Percentiles rank a stretch among this genome's conserved stretches.
Evolutionary conservation across 2,797 vertebrate genomes (phyloP).

Genomic region (Pangasius mekongensis): DNA sequence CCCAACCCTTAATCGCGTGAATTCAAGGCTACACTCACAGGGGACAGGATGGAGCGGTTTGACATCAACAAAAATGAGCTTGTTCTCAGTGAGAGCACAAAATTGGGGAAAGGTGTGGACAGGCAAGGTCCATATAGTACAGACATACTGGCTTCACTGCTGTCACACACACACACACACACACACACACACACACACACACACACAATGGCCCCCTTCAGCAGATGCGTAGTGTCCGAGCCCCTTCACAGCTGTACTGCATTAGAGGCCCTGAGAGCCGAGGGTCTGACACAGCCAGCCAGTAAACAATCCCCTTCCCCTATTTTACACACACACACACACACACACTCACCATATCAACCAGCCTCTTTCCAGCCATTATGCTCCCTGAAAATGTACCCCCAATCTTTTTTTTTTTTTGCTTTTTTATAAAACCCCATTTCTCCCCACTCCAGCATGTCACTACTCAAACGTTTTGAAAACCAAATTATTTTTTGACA

Average conservation of each 20-base stretch:
- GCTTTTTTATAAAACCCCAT: background rate
- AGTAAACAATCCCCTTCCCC: constrained; percentile 72
- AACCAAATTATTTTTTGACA: background rate
- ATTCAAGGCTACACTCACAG: constrained; percentile 1
- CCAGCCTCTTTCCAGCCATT: constrained; percentile 11
- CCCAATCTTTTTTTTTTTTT: background rate
- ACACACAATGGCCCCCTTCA: constrained; percentile 72
- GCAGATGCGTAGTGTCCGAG: constrained; percentile 69
- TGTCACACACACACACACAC: constrained; percentile 21
- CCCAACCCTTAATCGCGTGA: background rate
- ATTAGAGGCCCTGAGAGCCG: constrained; percentile 82
- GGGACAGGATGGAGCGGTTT: background rate
- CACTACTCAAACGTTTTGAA: background rate
- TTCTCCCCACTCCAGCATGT: background rate
- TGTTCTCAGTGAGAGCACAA: constrained; percentile 14
- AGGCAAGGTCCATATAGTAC: background rate
- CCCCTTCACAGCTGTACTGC: constrained; percentile 83
- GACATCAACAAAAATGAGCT: constrained; percentile 12
- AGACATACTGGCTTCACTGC: background rate
- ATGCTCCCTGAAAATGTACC: background rate
- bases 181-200: constrained; percentile 48
- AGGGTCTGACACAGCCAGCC: constrained; percentile 69
- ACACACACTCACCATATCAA: constrained; percentile 35
- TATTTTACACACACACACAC: constrained; percentile 60
- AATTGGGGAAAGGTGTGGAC: constrained; percentile 20